These are phyloP conservation scores for Athalia circularis DNA, from an alignment of 2,888 invertebrate genomes.

Conservation along the genomic window DNA sequence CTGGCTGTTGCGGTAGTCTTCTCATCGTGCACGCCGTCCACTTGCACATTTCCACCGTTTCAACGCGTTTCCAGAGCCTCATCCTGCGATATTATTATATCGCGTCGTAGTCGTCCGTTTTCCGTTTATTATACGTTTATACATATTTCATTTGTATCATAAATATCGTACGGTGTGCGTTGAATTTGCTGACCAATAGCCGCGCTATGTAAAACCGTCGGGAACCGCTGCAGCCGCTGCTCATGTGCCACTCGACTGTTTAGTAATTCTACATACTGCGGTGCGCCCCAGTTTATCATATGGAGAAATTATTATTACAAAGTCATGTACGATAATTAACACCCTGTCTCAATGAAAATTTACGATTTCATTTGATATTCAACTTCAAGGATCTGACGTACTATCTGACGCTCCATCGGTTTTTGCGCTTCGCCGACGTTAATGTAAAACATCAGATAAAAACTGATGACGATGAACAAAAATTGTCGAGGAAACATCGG, in stretches of 20 bases:
- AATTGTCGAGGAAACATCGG: not conserved
- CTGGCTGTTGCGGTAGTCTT: not conserved
- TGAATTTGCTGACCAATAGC: no score
- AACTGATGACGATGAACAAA: not conserved
- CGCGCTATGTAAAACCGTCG: no score
- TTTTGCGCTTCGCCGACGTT: not conserved
- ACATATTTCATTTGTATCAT: no score
- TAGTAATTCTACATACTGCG: not conserved
- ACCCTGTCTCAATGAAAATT: slow-evolving; percentile 46
- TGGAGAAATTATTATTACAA: slow-evolving; percentile 55
- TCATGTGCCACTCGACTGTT: no score
- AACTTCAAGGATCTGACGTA: not conserved
- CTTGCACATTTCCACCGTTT: no score
- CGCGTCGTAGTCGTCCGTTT: no score
- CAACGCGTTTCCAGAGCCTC: no score
- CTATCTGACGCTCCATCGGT: no score
- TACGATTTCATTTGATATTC: not conserved
- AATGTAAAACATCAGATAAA: not conserved
- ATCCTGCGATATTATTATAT: no score
- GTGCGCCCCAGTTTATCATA: slow-evolving; percentile 53
- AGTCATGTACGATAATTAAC: slow-evolving; percentile 55
- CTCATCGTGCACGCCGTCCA: not conserved
- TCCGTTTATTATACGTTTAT: no score
- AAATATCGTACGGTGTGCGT: no score
- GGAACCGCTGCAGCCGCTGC: no score